Evolutionary conservation across 2,888 invertebrate genomes (phyloP), one percentile per base, ranked within the genome.

Genomic region (Torymus auratus): DNA sequence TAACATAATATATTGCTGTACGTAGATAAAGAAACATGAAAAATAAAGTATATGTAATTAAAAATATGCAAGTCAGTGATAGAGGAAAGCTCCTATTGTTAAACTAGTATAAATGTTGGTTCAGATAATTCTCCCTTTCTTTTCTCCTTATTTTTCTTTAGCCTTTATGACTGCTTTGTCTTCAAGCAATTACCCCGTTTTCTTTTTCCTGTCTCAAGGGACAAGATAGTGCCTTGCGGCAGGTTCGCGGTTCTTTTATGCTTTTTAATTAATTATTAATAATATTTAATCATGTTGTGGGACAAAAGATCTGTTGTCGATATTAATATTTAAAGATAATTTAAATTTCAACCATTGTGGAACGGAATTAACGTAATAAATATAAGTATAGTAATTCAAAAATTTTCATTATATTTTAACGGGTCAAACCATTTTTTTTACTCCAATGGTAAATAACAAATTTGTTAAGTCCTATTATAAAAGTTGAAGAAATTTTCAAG

Each of bases 141-240:
- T 20, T 50, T 71, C 17, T 52, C 50, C 60, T 23, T 71, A 41
- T 60, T 61, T 71, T 71, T n/a, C 12, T 61, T 71, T 41, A 14
- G 61, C 41, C 52, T 52, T 61, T 52, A 52, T 50, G 71, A 20
- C 71, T 71, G 71, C 71, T 61, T 61, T 61, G 71, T 71, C 60
- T 71, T 60, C 60, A 50, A 52, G 61, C 71, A 71, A 71, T 71
- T 71, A 60, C 13, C 20, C 20, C 60, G 41, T 61, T 60, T 61
- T 20, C 15, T 71, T 14, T 71, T 50, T 28, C 60, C n/a, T n/a
- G 10, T 60, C 70, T 60, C 70, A 58, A 50, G 70, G 50, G 70
- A 70, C 14, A 17, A 58, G 58, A 70, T 70, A 70, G 41, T 15
- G 41, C 58, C 41, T 50, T 58, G 58, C 15, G 28, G 2, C 23